Percentiles rank a stretch among this genome's conserved stretches.
Conservation (phyloP, 2,888 invertebrate species). For the Apantesis nais region DNA sequence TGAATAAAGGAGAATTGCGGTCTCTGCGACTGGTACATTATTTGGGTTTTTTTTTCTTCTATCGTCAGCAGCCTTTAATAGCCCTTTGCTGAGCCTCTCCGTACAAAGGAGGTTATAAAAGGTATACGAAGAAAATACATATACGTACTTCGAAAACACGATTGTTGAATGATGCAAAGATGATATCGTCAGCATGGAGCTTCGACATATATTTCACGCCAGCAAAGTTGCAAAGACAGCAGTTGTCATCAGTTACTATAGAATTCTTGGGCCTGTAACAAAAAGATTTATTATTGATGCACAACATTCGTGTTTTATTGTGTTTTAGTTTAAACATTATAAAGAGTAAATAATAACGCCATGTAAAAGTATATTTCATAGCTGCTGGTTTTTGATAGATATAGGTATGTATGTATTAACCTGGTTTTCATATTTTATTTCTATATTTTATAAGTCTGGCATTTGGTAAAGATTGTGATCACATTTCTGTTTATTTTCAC, state of each 20-base stretch:
- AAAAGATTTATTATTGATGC: neutral
- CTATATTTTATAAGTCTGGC: too few relatives aligned
- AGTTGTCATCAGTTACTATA: constrained; percentile 94
- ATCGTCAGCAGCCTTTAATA: neutral
- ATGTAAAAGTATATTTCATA: too few relatives aligned
- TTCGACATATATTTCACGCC: constrained; percentile 93
- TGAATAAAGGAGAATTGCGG: neutral
- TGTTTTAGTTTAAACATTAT: neutral
- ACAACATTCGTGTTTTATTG: neutral
- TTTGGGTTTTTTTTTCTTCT: neutral
- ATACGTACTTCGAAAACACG: constrained; percentile 90
- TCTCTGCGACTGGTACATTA: neutral
- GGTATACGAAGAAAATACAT: neutral
- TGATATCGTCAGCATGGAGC: constrained; percentile 91
- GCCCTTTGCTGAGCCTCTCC: too few relatives aligned
- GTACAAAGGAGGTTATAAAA: too few relatives aligned
- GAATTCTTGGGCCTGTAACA: constrained; percentile 81
- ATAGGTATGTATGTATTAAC: too few relatives aligned
- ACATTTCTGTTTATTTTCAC: too few relatives aligned
- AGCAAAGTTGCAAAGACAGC: constrained; percentile 94
- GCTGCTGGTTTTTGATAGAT: too few relatives aligned
- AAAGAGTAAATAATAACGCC: too few relatives aligned
- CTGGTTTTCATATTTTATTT: too few relatives aligned
- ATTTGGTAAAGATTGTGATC: too few relatives aligned
- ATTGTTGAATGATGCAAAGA: constrained; percentile 95